These are phyloP conservation scores for Dicrostonyx torquatus DNA, from an alignment of 2,797 vertebrate species.

Conservation along the genomic window DNA sequence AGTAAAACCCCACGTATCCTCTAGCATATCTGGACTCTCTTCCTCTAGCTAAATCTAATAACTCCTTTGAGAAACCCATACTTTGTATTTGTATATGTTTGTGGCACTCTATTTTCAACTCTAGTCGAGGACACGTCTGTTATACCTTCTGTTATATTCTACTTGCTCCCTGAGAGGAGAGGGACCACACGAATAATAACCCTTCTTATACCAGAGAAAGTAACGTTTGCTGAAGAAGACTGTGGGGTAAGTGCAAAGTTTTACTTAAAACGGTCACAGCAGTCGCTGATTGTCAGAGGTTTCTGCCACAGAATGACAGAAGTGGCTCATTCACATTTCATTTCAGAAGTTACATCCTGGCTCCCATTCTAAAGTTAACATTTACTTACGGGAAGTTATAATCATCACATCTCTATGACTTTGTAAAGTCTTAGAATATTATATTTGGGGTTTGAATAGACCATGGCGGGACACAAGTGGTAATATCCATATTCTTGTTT, in stretches of 20 bases:
- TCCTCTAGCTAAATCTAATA: neutral
- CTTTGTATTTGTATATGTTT: neutral
- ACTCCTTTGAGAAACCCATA: neutral
- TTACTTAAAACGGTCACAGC: neutral
- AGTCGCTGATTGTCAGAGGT: neutral
- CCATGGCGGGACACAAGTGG: neutral
- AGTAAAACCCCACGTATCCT: neutral
- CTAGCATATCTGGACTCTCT: neutral
- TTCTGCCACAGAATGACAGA: neutral
- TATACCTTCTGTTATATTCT: neutral
- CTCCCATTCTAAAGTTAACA: slow-evolving; percentile 45
- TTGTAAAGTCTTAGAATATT: slow-evolving; percentile 40
- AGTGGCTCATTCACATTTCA: neutral
- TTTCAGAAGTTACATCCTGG: slow-evolving; percentile 43
- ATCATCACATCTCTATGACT: slow-evolving; percentile 59
- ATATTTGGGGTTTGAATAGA: slow-evolving; percentile 30
- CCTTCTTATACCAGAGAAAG: neutral
- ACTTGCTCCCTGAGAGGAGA: neutral
- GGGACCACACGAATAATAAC: neutral
- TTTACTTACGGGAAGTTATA: slow-evolving; percentile 14
- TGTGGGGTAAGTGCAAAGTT: neutral
- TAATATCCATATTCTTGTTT: slow-evolving; percentile 36
- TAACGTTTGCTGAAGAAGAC: slow-evolving; percentile 43
- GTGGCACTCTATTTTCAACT: slow-evolving; percentile 13
- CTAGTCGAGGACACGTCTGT: neutral